A percentile compares a stretch with the other conserved stretches of the same genome.
Conservation (phyloP, 1,140 invertebrate species). For the Streblospio benedicti region DNA sequence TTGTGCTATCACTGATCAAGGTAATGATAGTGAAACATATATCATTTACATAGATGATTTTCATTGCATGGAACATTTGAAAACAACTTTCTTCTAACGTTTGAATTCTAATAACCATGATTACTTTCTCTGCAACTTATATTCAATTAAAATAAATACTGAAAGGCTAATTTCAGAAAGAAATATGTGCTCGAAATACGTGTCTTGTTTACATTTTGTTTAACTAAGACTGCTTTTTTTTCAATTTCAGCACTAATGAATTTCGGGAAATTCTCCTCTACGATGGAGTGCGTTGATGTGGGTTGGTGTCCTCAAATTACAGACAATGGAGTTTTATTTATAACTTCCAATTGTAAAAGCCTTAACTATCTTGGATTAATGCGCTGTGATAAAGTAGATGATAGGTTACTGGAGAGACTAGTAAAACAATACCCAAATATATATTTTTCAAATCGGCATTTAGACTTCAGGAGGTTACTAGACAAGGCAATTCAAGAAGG, state of each 20-base stretch:
- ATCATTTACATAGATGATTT: neutral
- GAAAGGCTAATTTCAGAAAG: slow-evolving; percentile 18
- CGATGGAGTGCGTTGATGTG: slow-evolving; percentile 25
- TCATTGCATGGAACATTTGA: neutral
- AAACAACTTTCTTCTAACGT: neutral
- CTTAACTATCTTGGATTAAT: slow-evolving; percentile 33
- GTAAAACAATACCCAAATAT: no score
- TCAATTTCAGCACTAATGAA: slow-evolving; percentile 1
- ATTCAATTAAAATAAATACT: neutral
- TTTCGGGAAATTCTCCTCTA: neutral
- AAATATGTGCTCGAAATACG: slow-evolving; percentile 21
- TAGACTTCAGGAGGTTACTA: no score
- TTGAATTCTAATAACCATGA: neutral
- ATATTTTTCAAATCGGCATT: no score
- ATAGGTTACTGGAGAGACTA: no score
- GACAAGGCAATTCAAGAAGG: no score
- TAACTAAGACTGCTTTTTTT: neutral
- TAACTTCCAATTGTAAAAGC: slow-evolving; percentile 23
- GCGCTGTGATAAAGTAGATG: slow-evolving; percentile 30
- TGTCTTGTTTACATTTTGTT: slow-evolving; percentile 14
- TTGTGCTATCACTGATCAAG: slow-evolving; percentile 31
- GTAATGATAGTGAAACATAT: slow-evolving; percentile 13
- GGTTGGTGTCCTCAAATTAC: slow-evolving; percentile 35
- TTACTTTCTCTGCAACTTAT: slow-evolving; percentile 9
- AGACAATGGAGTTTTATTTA: slow-evolving; percentile 23